phyloP scores from a whole-genome alignment of 2,797 vertebrate genomes.

The Hyperoplus immaculatus region DNA sequence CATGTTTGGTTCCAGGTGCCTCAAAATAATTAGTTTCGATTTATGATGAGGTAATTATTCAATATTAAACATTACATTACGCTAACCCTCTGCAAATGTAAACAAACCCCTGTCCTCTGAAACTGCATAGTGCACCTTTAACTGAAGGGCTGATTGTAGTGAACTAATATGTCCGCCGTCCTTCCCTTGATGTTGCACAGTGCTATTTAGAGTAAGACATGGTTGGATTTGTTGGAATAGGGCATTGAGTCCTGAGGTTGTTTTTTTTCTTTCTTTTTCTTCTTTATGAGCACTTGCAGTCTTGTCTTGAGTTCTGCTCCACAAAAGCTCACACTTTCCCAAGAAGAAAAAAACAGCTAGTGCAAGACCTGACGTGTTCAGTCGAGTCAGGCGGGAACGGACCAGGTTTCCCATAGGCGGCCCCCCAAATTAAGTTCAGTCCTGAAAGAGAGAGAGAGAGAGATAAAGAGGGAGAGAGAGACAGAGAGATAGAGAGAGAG shows the following conservation, averaged over 20 bases:
- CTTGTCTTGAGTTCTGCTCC: conserved; percentile 53
- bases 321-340: conserved; percentile 54
- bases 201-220: conserved; percentile 74
- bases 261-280: too few species aligned
- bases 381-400: conserved; percentile 57
- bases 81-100: too few species aligned
- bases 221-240: conserved; percentile 66
- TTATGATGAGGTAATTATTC: too few species aligned
- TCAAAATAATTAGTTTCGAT: too few species aligned
- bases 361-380: conserved; percentile 71
- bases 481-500: conserved; percentile 19
- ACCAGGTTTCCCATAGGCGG: not conserved
- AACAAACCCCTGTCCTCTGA: too few species aligned
- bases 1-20: too few species aligned
- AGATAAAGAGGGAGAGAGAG: conserved; percentile 31
- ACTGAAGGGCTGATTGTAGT: conserved; percentile 33
- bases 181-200: conserved; percentile 64
- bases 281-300: conserved; percentile 68
- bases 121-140: not conserved
- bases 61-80: too few species aligned
- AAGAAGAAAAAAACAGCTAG: conserved; percentile 58
- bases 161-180: conserved; percentile 18
- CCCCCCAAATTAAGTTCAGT: conserved; percentile 54
- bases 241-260: conserved; percentile 78
- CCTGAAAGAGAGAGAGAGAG: conserved; percentile 59